Conservation (phyloP, 2,888 invertebrate species). For the Rotaria sp. region DNA sequence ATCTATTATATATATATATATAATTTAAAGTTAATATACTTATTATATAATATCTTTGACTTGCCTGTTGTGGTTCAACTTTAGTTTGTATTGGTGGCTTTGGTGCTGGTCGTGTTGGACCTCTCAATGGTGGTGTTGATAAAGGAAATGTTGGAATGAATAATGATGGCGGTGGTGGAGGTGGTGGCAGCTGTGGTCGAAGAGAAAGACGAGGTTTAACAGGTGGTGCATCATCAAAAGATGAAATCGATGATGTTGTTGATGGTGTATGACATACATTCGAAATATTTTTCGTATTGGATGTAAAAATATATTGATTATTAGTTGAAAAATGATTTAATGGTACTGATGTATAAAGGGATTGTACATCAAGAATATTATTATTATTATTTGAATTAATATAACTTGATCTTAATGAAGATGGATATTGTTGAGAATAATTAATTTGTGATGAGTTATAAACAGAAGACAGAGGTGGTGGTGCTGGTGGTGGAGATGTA, state of each 20-base stretch:
- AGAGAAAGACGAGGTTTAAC: conserved; percentile 5
- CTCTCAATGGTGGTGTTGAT: neutral
- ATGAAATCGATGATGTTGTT: conserved; percentile 6
- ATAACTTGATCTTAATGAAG: neutral
- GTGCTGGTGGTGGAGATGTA: neutral
- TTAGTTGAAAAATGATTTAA: neutral
- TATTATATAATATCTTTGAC: neutral
- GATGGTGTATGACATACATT: neutral
- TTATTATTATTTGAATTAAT: conserved; percentile 23
- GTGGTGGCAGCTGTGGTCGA: conserved; percentile 14
- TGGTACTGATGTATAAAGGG: neutral
- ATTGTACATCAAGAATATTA: neutral
- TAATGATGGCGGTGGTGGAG: neutral
- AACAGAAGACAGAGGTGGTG: neutral
- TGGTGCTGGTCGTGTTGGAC: conserved; percentile 14
- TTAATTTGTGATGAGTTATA: neutral
- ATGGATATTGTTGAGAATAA: conserved; percentile 7
- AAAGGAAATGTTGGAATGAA: neutral
- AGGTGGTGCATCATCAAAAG: conserved; percentile 6
- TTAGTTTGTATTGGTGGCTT: neutral
- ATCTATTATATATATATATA: neutral
- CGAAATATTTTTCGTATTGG: neutral
- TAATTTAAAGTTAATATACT: no score
- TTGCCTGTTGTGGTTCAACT: conserved; percentile 12
- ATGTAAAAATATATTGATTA: neutral